These are phyloP conservation scores for Xylocampa areola DNA, from an alignment of 2,888 invertebrate species.

Conservation along the genomic window DNA sequence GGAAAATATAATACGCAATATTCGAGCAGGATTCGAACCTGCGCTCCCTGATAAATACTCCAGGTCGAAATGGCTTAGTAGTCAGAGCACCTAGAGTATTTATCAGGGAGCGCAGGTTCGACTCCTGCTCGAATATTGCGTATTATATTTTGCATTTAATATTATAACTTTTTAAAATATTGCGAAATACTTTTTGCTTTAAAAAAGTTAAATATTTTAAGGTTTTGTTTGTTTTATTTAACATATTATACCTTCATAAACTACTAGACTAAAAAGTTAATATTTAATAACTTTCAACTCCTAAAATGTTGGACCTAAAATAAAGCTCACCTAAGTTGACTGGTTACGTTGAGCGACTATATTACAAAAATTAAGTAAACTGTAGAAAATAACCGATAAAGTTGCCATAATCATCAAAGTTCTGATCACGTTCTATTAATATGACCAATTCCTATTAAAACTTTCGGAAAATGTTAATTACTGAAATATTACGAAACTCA, in stretches of 20 bases:
- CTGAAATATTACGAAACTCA: constrained; percentile 21
- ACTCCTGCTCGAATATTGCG: too few relatives aligned
- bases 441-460: constrained; percentile 39
- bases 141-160: too few relatives aligned
- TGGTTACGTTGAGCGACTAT: background rate
- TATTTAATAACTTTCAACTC: background rate
- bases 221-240: background rate
- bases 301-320: background rate
- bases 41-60: too few relatives aligned
- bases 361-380: constrained; percentile 12
- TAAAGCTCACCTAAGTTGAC: background rate
- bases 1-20: too few relatives aligned
- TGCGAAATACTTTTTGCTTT: too few relatives aligned
- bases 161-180: too few relatives aligned
- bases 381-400: constrained; percentile 35
- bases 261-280: background rate
- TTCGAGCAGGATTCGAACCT: too few relatives aligned
- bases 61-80: too few relatives aligned
- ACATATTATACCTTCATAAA: background rate
- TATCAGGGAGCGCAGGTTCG: too few relatives aligned
- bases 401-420: constrained; percentile 31
- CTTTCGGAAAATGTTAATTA: constrained; percentile 31
- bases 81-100: too few relatives aligned
- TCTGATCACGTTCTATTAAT: constrained; percentile 44
- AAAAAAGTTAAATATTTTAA: too few relatives aligned